These are phyloP conservation scores for Oryzias melastigma DNA, from an alignment of 2,113 vertebrate genomes.

Conservation along the genomic window DNA sequence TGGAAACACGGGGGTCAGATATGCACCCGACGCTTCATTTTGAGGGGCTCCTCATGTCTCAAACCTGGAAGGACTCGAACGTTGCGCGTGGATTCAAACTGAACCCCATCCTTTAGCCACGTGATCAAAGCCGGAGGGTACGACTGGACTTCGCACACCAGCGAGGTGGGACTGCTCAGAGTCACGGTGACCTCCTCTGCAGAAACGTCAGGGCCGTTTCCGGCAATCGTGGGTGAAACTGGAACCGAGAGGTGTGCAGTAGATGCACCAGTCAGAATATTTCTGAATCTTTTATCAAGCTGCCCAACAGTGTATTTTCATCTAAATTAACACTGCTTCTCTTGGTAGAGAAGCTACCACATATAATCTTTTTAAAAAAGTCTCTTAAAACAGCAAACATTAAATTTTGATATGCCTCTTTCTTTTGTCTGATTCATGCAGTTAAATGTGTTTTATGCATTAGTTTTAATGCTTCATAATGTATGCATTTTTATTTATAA, in stretches of 20 bases:
- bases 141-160: constrained; percentile 92
- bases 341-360: neutral
- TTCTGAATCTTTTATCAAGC: neutral
- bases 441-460: too few species aligned
- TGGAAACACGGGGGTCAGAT: constrained; percentile 42
- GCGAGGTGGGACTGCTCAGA: constrained; percentile 88
- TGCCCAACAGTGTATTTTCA: neutral
- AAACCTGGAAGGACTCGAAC: constrained; percentile 92
- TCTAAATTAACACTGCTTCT: neutral
- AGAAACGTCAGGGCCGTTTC: constrained; percentile 73
- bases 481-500: too few species aligned
- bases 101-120: constrained; percentile 90
- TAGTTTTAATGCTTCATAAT: too few species aligned
- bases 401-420: too few species aligned
- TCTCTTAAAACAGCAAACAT: too few species aligned
- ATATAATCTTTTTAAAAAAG: too few species aligned
- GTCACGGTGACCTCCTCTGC: constrained; percentile 88
- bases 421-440: too few species aligned
- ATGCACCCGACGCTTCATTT: neutral
- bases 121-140: constrained; percentile 90
- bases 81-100: constrained; percentile 83
- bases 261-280: neutral
- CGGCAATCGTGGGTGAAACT: constrained; percentile 91
- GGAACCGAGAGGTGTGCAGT: neutral
- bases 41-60: neutral